Percentiles rank a stretch among this genome's conserved stretches.
These are phyloP conservation scores for Otolemur garnettii DNA, from an alignment of 2,113 vertebrate species.

Conservation along the genomic window DNA sequence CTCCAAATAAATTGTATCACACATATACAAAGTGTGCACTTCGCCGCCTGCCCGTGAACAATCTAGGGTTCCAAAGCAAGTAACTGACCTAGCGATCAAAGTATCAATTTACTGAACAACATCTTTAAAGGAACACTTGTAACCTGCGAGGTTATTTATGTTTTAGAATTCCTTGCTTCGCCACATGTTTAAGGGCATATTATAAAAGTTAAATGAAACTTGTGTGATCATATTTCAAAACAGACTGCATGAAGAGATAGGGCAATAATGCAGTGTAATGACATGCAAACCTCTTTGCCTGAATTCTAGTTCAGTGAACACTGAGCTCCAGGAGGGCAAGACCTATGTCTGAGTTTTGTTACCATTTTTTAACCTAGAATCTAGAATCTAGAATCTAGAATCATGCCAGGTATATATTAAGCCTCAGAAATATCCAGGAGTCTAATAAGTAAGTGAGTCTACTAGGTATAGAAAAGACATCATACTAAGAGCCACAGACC, in stretches of 20 bases:
- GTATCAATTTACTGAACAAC: conserved; percentile 1
- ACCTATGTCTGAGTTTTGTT: neutral
- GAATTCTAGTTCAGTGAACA: neutral
- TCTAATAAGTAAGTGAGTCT: neutral
- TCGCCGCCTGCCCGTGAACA: neutral
- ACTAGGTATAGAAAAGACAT: neutral
- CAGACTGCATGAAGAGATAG: neutral
- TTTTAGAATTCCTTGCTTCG: neutral
- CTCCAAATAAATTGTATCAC: neutral
- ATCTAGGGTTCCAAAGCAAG: neutral
- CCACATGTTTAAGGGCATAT: conserved; percentile 12
- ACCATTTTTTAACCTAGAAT: too few species aligned
- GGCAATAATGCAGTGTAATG: neutral
- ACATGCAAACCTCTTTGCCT: neutral
- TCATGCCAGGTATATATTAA: neutral
- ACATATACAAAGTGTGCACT: neutral
- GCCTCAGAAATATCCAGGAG: neutral
- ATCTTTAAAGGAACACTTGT: neutral
- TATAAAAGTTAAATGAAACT: neutral
- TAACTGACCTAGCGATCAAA: neutral
- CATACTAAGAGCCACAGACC: neutral
- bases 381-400: neutral
- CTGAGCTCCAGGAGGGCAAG: neutral
- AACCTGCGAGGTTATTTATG: neutral
- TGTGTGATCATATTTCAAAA: neutral